Percentiles rank a stretch among this genome's conserved stretches.
Conservation (phyloP, 2,888 invertebrate species). For the Diaperis boleti region DNA sequence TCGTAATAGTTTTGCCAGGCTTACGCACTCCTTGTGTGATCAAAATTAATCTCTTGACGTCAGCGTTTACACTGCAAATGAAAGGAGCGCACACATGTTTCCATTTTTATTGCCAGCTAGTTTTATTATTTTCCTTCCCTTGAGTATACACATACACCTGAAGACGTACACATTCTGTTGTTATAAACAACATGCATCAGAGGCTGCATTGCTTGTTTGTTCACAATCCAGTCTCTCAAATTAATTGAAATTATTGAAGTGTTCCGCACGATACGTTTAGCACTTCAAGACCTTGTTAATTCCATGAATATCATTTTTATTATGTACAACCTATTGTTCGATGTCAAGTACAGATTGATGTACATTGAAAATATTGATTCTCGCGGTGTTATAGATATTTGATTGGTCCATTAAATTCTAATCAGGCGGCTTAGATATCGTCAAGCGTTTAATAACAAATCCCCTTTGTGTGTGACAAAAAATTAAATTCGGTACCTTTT, state of each 20-base stretch:
- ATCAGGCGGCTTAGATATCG: conserved; percentile 9
- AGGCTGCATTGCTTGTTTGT: neutral
- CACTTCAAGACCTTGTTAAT: neutral
- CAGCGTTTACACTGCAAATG: conserved; percentile 24
- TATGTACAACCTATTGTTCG: neutral
- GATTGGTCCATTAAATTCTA: conserved; percentile 22
- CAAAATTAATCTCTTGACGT: conserved; percentile 24
- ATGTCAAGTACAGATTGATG: neutral
- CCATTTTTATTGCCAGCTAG: conserved; percentile 14
- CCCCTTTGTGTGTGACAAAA: neutral
- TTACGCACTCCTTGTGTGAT: conserved; percentile 14
- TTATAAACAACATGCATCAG: too few species aligned
- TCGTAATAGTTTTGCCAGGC: conserved; percentile 7
- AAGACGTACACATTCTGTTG: conserved; percentile 2
- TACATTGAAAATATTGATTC: conserved; percentile 8
- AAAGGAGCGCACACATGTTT: conserved; percentile 19
- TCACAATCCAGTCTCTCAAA: conserved; percentile 8
- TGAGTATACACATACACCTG: conserved; percentile 18
- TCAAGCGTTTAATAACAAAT: neutral
- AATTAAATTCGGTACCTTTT: conserved; percentile 7
- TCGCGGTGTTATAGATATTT: neutral
- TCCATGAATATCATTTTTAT: conserved; percentile 14
- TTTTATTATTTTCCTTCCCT: conserved; percentile 10
- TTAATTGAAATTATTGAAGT: conserved; percentile 8
- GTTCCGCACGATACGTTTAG: too few species aligned